These are phyloP conservation scores for Pristionchus arcanus DNA, from an alignment of 2,888 invertebrate genomes.

Conservation along the genomic window DNA sequence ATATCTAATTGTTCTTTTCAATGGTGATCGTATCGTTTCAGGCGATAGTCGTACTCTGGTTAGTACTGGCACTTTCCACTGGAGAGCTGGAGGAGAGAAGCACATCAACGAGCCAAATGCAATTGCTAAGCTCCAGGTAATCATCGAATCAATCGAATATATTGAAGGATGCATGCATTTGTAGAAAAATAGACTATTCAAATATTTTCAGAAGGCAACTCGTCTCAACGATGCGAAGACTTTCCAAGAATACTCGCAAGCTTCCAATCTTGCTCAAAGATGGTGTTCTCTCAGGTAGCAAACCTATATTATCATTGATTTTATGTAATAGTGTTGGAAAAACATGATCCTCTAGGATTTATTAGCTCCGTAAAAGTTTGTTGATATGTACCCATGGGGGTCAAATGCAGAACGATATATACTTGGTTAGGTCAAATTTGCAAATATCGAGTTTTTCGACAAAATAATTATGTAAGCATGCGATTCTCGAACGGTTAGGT, in stretches of 20 bases:
- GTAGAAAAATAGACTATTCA: background rate
- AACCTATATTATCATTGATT: background rate
- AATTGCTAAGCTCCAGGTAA: constrained; percentile 87
- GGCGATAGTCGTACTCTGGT: constrained; percentile 88
- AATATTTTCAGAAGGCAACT: constrained; percentile 84
- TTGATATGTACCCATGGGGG: no score
- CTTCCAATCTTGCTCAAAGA: constrained; percentile 89
- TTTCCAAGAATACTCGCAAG: constrained; percentile 90
- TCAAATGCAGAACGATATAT: no score
- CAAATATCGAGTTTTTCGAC: no score
- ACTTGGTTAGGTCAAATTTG: no score
- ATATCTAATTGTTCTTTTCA: background rate
- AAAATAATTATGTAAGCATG: no score
- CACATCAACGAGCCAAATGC: constrained; percentile 96
- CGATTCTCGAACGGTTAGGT: no score
- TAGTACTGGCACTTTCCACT: constrained; percentile 95
- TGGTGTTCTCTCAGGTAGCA: constrained; percentile 65
- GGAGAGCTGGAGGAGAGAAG: constrained; percentile 92
- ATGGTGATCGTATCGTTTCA: constrained; percentile 43
- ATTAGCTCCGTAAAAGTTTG: no score
- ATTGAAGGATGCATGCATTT: background rate
- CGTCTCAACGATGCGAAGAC: constrained; percentile 88
- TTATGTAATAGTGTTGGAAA: no score
- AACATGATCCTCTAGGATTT: no score
- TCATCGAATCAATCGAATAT: background rate